These are phyloP conservation scores for Drosophila cardini DNA, from an alignment of 1,140 invertebrate species.

Conservation along the genomic window DNA sequence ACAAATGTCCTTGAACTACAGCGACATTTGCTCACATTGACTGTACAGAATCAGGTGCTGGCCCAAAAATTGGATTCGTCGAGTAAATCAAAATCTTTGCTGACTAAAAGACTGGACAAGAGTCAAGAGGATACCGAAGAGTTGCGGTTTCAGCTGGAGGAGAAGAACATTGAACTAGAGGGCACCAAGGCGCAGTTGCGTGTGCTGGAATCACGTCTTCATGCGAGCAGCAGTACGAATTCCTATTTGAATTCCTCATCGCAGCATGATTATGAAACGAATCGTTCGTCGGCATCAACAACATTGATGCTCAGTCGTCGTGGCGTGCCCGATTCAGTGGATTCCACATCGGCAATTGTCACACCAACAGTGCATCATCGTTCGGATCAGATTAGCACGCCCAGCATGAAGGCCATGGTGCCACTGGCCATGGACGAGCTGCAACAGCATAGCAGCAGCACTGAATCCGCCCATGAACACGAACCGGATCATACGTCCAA, in stretches of 20 bases:
- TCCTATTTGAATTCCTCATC: slow-evolving; percentile 76
- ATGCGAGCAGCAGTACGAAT: slow-evolving; percentile 62
- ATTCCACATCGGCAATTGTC: slow-evolving; percentile 54
- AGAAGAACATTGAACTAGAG: slow-evolving; percentile 92
- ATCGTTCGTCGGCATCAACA: slow-evolving; percentile 82
- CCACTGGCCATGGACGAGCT: slow-evolving; percentile 86
- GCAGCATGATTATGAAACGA: slow-evolving; percentile 81
- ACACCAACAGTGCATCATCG: slow-evolving; percentile 42
- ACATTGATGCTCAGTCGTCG: slow-evolving; percentile 77
- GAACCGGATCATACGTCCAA: slow-evolving; percentile 61
- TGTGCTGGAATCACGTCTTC: slow-evolving; percentile 87
- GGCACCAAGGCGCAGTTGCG: slow-evolving; percentile 90
- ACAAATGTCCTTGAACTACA: slow-evolving; percentile 92
- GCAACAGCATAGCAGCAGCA: slow-evolving; percentile 87
- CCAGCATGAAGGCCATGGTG: slow-evolving; percentile 86
- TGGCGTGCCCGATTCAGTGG: slow-evolving; percentile 68
- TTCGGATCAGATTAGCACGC: slow-evolving; percentile 84
- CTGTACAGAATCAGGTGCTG: slow-evolving; percentile 93
- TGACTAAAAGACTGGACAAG: slow-evolving; percentile 89
- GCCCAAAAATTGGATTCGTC: slow-evolving; percentile 88
- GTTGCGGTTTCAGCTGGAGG: slow-evolving; percentile 92
- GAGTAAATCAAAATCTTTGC: slow-evolving; percentile 87
- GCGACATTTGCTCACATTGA: slow-evolving; percentile 92
- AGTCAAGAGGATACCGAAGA: slow-evolving; percentile 92
- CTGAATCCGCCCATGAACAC: slow-evolving; percentile 88